Conservation (phyloP, 1,140 invertebrate species). For the Maniola jurtina region DNA sequence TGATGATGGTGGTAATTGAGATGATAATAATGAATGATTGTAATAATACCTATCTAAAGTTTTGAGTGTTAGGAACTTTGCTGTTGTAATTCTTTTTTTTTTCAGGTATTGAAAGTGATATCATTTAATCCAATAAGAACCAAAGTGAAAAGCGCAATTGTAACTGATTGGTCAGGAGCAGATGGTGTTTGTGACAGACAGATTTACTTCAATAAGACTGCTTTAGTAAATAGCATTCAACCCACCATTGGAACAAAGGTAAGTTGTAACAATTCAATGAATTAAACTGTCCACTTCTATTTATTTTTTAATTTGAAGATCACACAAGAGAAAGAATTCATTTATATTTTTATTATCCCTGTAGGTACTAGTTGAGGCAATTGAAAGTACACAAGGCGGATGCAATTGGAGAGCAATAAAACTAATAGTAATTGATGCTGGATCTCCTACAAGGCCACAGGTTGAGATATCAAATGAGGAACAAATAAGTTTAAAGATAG, state of each 20-base stretch:
- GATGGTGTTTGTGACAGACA: slow-evolving; percentile 74
- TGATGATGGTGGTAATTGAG: no score
- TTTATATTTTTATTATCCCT: slow-evolving; percentile 9
- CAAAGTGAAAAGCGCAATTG: slow-evolving; percentile 70
- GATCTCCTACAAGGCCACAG: slow-evolving; percentile 10
- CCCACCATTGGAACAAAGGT: slow-evolving; percentile 79
- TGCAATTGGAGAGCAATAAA: slow-evolving; percentile 82
- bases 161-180: slow-evolving; percentile 78
- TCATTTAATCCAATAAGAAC: slow-evolving; percentile 79
- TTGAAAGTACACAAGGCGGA: slow-evolving; percentile 83
- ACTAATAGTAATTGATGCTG: slow-evolving; percentile 62
- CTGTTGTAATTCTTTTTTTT: slow-evolving; percentile 23
- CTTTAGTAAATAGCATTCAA: slow-evolving; percentile 76
- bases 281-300: no score
- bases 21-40: no score
- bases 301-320: slow-evolving; percentile 3
- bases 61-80: no score
- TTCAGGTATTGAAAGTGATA: slow-evolving; percentile 80
- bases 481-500: slow-evolving; percentile 39
- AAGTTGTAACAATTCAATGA: neutral
- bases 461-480: slow-evolving; percentile 37
- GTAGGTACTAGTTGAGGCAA: slow-evolving; percentile 80
- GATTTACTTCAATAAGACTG: slow-evolving; percentile 79
- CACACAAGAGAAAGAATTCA: no score
- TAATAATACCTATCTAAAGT: neutral